phyloP scores from a whole-genome alignment of 1,140 invertebrate genomes.

The Plodia interpunctella region DNA sequence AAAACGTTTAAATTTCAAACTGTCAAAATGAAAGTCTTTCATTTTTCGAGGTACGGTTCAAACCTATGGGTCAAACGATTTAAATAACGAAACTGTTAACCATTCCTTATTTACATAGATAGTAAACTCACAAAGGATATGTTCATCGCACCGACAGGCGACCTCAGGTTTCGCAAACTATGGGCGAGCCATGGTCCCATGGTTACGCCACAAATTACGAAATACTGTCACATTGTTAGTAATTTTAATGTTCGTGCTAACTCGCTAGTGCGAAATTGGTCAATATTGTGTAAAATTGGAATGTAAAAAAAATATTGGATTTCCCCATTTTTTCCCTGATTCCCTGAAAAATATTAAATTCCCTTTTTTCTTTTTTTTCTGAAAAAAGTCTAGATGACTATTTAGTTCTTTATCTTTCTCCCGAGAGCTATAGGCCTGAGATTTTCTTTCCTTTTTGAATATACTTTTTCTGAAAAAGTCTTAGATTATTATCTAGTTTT shows the following conservation, averaged over 20 bases:
- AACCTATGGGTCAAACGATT: neutral
- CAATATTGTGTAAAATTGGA: too few species aligned
- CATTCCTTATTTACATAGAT: conserved; percentile 20
- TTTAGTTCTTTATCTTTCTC: too few species aligned
- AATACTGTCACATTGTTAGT: conserved; percentile 22
- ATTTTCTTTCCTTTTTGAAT: too few species aligned
- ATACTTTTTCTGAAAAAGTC: too few species aligned
- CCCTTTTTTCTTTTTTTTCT: too few species aligned
- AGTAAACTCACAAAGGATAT: conserved; percentile 3
- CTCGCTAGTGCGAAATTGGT: neutral
- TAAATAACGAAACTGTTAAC: neutral
- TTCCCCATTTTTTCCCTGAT: too few species aligned
- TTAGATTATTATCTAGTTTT: too few species aligned
- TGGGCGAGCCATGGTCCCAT: conserved; percentile 23
- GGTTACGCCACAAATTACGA: conserved; percentile 20
- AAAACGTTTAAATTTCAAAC: too few species aligned
- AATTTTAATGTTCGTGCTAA: conserved; percentile 8
- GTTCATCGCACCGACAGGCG: neutral
- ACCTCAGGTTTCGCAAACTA: conserved; percentile 29
- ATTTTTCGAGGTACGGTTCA: neutral
- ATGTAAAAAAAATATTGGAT: too few species aligned
- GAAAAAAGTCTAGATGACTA: too few species aligned
- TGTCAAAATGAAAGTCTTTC: neutral
- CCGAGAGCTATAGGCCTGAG: too few species aligned
- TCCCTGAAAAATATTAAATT: too few species aligned